These are phyloP conservation scores for Oncorhynchus masou DNA, from an alignment of 2,113 vertebrate species.

Conservation along the genomic window DNA sequence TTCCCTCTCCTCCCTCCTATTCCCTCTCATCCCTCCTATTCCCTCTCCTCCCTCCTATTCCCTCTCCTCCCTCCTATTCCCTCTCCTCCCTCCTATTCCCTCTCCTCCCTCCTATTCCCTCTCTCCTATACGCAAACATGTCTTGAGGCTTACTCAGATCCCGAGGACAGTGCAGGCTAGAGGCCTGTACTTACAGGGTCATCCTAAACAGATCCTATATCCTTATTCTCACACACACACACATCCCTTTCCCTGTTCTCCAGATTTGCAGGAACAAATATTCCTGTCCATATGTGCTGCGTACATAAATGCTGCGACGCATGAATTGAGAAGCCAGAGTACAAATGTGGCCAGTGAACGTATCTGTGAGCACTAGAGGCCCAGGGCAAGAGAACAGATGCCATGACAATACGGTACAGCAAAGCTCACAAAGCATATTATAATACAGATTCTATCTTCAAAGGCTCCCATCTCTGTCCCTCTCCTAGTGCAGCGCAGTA, in stretches of 20 bases:
- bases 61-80: neutral
- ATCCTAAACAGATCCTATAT: no score
- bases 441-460: conserved; percentile 11
- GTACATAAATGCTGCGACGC: neutral
- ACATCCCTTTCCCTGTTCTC: neutral
- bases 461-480: neutral
- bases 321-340: neutral
- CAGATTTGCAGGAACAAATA: no score
- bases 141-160: neutral
- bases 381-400: conserved; percentile 64
- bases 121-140: neutral
- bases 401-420: conserved; percentile 52
- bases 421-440: conserved; percentile 31
- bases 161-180: neutral
- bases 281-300: no score
- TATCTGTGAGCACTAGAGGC: conserved; percentile 26
- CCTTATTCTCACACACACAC: neutral
- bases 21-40: no score
- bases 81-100: neutral
- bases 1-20: conserved; percentile 3
- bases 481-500: neutral
- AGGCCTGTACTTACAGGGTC: neutral
- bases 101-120: neutral
- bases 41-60: neutral
- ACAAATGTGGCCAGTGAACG: neutral